Evolutionary conservation across 1,140 invertebrate species (phyloP).

Genomic region (Caenorhabditis latens): DNA sequence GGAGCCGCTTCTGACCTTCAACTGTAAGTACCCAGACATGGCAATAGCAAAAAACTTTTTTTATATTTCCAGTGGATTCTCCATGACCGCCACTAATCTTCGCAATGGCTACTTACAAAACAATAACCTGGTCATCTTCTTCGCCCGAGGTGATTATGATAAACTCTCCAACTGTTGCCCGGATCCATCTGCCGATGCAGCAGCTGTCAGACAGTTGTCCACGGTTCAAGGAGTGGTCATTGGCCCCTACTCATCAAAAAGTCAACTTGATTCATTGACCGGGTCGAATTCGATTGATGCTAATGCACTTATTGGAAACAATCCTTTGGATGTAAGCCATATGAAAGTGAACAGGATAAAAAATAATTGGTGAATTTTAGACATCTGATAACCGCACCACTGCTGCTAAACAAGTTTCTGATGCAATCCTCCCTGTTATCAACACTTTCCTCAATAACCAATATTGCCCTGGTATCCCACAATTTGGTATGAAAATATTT

Average conservation of each 20-base stretch:
- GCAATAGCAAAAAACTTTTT: background rate
- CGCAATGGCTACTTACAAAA: slow-evolving; percentile 1
- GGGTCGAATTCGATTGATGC: slow-evolving; percentile 49
- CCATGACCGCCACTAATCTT: slow-evolving; percentile 1
- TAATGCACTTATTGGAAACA: slow-evolving; percentile 32
- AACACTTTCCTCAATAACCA: slow-evolving; percentile 8
- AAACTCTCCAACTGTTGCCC: slow-evolving; percentile 22
- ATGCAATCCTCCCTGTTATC: slow-evolving; percentile 41
- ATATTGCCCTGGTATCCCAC: slow-evolving; percentile 47
- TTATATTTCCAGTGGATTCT: slow-evolving; percentile 32
- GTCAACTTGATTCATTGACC: slow-evolving; percentile 25
- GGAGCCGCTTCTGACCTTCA: slow-evolving; percentile 54
- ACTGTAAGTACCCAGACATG: slow-evolving; percentile 23
- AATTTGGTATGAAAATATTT: background rate
- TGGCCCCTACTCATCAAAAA: slow-evolving; percentile 25
- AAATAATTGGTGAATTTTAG: background rate
- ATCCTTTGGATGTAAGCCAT: background rate
- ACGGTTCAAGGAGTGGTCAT: slow-evolving; percentile 57
- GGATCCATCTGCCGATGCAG: slow-evolving; percentile 31
- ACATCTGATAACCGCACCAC: background rate
- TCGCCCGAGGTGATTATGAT: slow-evolving; percentile 36
- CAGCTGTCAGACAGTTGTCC: slow-evolving; percentile 15
- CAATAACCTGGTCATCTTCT: slow-evolving; percentile 56
- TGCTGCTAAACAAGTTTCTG: background rate
- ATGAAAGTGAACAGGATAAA: background rate